Base-by-base conservation (phyloP, 1,140 invertebrate species). In the Monochamus saltuarius region DNA sequence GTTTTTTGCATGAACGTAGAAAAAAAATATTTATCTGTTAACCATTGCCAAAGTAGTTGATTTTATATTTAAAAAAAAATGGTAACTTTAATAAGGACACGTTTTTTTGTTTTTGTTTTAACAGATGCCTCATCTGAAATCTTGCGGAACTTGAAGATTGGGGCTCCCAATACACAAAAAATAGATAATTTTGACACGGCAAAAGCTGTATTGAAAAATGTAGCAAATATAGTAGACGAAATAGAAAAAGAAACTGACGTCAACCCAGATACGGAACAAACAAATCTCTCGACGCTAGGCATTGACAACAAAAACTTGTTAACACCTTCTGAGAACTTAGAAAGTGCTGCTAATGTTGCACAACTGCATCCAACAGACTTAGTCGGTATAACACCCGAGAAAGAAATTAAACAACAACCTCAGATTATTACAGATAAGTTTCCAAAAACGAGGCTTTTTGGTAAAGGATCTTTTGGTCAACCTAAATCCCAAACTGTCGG, bases 161-260 rank as follows among this genome's bases (percentile, higher is more conserved):
- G n/a, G 2, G 8, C 38, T 16, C 11, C 17, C 1, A 4, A 19
- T 19, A 6, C 6, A 19, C 17, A 53, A 19, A 9, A 22, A 35
- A 10, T 13, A 34, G 29, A 36, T 11, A 56, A 43, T 29, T 45
- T 56, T 19, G 53, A 56, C 3, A 29, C 14, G 22, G 19, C 53
- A 10, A 14, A 43, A 14, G 17, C 40, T n/a, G 40, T 34, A n/a
- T 13, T 56, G 10, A 8, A 36, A 6, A n/a, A 35, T 35, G 37
- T 45, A 7, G 19, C 17, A 16, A 22, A 40, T 4, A 14, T 53
- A 17, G 19, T 40, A 40, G 16, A 4, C 1, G 11, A 37, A 29
- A 36, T 14, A 13, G n/a, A 37, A 19, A 36, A 10, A 40, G 37
- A 54, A 19, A 54, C 10, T 7, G 16, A 42, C 1, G 17, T 40